phyloP scores from a whole-genome alignment of 2,888 invertebrate genomes.

The Bombylius major region DNA sequence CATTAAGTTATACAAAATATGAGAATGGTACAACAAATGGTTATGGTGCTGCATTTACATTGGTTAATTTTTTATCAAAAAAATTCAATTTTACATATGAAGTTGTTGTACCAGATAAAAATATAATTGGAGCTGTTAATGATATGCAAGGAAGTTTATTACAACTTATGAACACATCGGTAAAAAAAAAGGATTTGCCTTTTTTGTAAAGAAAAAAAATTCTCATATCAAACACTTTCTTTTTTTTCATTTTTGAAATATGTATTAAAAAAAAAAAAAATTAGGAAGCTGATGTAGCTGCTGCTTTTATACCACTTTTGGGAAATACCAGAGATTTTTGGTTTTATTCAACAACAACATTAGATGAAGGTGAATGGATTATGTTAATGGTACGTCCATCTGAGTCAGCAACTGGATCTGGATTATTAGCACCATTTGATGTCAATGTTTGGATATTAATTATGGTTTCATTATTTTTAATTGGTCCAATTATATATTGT shows the following conservation, averaged over 20 bases:
- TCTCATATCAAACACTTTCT: constrained; percentile 2
- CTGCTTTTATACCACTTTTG: constrained; percentile 61
- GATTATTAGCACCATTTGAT: constrained; percentile 70
- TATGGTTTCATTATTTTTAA: constrained; percentile 53
- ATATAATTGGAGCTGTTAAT: constrained; percentile 43
- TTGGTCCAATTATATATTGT: constrained; percentile 66
- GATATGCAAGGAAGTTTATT: constrained; percentile 47
- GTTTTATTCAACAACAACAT: constrained; percentile 44
- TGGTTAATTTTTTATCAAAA: constrained; percentile 53
- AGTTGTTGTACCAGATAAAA: constrained; percentile 48
- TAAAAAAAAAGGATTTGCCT: constrained; percentile 24
- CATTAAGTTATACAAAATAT: constrained; percentile 44
- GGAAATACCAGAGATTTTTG: constrained; percentile 43
- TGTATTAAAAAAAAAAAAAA: background rate
- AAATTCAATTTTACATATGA: constrained; percentile 64
- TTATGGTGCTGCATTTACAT: constrained; percentile 56
- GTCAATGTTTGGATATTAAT: constrained; percentile 60
- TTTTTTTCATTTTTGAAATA: constrained; percentile 1
- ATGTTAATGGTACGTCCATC: constrained; percentile 68
- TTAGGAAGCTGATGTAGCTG: constrained; percentile 65
- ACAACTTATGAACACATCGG: constrained; percentile 46
- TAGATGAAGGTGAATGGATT: constrained; percentile 67
- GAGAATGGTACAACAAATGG: constrained; percentile 47
- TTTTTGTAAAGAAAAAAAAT: too few relatives aligned
- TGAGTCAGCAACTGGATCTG: constrained; percentile 72